Percentiles rank a stretch among this genome's conserved stretches.
Evolutionary conservation across 1,140 invertebrate genomes (phyloP).

Genomic region (Microplitis demolitor): DNA sequence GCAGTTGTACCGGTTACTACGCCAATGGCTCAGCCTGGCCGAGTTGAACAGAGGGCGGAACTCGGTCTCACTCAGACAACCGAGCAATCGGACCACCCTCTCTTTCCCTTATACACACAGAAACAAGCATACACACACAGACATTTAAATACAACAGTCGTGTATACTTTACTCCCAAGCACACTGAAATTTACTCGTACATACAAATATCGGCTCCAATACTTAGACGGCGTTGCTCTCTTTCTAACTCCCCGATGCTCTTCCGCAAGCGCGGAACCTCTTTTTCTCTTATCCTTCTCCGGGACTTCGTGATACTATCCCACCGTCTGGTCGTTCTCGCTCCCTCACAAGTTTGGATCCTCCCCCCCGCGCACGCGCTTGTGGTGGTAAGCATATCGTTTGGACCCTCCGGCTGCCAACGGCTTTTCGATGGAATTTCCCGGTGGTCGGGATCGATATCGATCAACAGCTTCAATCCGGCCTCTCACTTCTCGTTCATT

Average conservation of each 20-base stretch:
- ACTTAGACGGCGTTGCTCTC: constrained; percentile 20
- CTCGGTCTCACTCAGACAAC: constrained; percentile 30
- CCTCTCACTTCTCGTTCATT: not conserved
- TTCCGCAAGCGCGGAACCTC: constrained; percentile 42
- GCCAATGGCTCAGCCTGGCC: constrained; percentile 36
- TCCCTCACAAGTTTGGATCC: constrained; percentile 15
- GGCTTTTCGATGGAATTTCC: not conserved
- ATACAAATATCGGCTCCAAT: constrained; percentile 7
- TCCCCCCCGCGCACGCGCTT: constrained; percentile 6
- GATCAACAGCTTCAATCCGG: not conserved
- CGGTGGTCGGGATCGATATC: constrained; percentile 5
- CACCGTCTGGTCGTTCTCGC: constrained; percentile 21
- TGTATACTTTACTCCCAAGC: no score
- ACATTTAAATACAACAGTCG: no score
- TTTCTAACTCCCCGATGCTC: constrained; percentile 41
- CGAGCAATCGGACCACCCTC: constrained; percentile 27
- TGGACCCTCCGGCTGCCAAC: not conserved
- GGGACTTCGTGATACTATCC: constrained; percentile 28
- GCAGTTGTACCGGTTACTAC: constrained; percentile 17
- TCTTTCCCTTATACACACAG: constrained; percentile 20
- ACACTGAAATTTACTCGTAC: not conserved
- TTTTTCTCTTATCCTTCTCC: constrained; percentile 26
- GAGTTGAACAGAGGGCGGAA: constrained; percentile 6
- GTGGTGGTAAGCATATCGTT: not conserved
- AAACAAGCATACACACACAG: no score